These are phyloP conservation scores for Graptemys geographica DNA, from an alignment of 2,797 vertebrate species.

Conservation along the genomic window DNA sequence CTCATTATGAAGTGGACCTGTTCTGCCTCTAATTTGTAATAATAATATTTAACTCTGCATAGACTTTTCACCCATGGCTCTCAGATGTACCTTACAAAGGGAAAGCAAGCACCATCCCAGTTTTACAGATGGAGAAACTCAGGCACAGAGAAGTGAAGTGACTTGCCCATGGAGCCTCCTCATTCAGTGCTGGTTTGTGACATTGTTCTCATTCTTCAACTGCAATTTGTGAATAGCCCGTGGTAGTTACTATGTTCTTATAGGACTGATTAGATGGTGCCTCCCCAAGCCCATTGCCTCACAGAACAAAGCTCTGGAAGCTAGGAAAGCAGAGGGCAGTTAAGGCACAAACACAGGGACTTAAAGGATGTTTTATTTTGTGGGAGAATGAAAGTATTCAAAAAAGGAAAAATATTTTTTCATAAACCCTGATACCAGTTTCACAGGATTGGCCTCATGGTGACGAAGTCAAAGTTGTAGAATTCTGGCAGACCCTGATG, in stretches of 20 bases:
- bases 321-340: background rate
- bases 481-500: slow-evolving; percentile 87
- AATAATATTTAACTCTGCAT: background rate
- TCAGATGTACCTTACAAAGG: background rate
- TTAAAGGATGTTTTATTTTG: slow-evolving; percentile 58
- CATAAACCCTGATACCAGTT: background rate
- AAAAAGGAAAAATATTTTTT: background rate
- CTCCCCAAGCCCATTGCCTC: background rate
- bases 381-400: slow-evolving; percentile 21
- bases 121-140: background rate
- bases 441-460: slow-evolving; percentile 83
- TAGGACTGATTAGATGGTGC: background rate
- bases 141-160: background rate
- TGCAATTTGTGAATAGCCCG: background rate
- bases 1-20: background rate
- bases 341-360: background rate
- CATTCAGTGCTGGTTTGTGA: background rate
- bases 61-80: background rate
- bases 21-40: background rate
- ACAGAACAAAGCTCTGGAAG: background rate
- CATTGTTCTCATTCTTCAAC: background rate
- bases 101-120: background rate
- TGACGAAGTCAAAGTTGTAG: slow-evolving; percentile 88
- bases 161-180: background rate
- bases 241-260: background rate